Conservation (phyloP, 1,140 invertebrate genomes). For the Scaptomyza montana region DNA sequence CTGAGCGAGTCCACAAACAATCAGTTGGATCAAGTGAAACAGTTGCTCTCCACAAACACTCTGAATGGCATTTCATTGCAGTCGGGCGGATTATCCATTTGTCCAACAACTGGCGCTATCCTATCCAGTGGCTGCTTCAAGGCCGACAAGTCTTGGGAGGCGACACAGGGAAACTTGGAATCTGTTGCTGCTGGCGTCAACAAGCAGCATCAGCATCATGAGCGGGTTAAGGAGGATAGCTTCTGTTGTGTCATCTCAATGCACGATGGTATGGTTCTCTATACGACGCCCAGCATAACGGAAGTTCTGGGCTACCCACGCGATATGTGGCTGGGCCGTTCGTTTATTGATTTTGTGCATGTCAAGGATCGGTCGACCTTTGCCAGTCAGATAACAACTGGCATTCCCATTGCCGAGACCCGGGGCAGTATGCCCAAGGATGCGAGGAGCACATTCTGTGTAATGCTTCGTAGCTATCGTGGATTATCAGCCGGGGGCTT, state of each 20-base stretch:
- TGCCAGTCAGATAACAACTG: constrained; percentile 86
- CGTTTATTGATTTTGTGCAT: constrained; percentile 94
- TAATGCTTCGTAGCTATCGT: constrained; percentile 84
- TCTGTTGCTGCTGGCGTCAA: constrained; percentile 9
- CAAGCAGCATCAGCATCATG: constrained; percentile 22
- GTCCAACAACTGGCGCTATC: neutral
- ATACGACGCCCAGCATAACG: constrained; percentile 89
- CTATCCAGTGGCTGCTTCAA: constrained; percentile 15
- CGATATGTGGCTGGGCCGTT: constrained; percentile 93
- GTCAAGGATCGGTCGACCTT: constrained; percentile 88
- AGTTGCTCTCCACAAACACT: constrained; percentile 30
- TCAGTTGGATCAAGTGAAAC: constrained; percentile 50
- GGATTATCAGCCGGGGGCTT: constrained; percentile 86
- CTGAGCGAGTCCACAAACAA: constrained; percentile 24
- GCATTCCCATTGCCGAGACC: constrained; percentile 84
- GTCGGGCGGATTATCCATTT: neutral
- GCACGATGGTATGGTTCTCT: constrained; percentile 91
- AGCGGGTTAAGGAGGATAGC: constrained; percentile 85
- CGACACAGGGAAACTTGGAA: constrained; percentile 63
- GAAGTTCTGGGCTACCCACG: constrained; percentile 90
- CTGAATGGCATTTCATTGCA: neutral
- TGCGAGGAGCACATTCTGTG: constrained; percentile 68
- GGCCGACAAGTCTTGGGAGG: constrained; percentile 62
- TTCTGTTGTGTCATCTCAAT: constrained; percentile 93
- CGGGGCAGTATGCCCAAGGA: constrained; percentile 70